Evolutionary conservation across 2,888 invertebrate genomes (phyloP).

Genomic region (Drosophila conformis): DNA sequence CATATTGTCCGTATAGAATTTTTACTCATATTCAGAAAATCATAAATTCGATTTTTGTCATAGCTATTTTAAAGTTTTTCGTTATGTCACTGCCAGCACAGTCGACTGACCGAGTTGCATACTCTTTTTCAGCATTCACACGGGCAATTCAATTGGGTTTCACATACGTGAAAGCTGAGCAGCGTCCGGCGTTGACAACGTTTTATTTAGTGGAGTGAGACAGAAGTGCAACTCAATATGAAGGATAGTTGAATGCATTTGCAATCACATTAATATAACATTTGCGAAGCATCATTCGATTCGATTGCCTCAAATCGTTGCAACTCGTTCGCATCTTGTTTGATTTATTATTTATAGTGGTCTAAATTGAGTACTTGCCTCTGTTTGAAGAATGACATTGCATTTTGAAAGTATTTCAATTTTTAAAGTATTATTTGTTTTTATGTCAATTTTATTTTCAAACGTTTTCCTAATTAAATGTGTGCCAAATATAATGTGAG

Average conservation of each 20-base stretch:
- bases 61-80: background rate
- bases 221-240: background rate
- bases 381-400: background rate
- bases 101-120: background rate
- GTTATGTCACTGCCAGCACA: background rate
- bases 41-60: background rate
- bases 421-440: background rate
- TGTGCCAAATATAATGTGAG: too few relatives aligned
- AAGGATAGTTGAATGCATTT: background rate
- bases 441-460: too few relatives aligned
- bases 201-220: too few relatives aligned
- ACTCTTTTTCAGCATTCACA: background rate
- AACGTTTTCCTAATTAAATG: constrained; percentile 2
- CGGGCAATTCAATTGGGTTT: background rate
- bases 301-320: background rate
- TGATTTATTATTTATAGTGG: background rate
- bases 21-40: background rate
- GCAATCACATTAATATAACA: background rate
- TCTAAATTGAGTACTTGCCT: background rate
- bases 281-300: background rate
- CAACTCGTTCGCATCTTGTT: background rate
- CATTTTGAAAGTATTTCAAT: background rate
- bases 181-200: background rate
- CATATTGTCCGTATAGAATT: background rate
- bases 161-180: background rate